Evolutionary conservation across 2,113 vertebrate species (phyloP), one percentile per base, ranked within the genome.

Genomic region (Synchiropus splendidus): DNA sequence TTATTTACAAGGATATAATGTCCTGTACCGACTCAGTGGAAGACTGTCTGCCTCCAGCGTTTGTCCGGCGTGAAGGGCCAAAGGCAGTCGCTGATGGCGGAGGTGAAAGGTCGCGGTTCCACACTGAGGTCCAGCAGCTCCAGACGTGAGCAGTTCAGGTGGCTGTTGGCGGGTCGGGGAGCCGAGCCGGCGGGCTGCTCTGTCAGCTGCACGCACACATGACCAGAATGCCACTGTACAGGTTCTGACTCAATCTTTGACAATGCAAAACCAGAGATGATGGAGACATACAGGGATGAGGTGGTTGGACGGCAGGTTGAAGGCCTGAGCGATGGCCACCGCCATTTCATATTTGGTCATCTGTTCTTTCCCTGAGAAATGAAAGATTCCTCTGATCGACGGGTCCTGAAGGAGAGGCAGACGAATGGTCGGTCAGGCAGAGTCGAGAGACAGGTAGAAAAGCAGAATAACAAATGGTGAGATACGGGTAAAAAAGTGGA

Each of bases 291-390:
- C 94, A 38, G 92, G 91, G 56, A 91, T 84, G 36, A 98, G 67
- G 59, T 98, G 94, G 49, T 82, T 86, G 75, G 86, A 90, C 31
- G 92, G 89, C 43, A 98, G 85, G 64, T 89, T 92, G 82, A 98
- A 98, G 36, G 89, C 89, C 31, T 92, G 88, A 21, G 94, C 92
- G 15, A 98, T 98, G 2, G 89, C 86, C 43, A 93, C 89, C 0
- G 89, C 89, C 72, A 98, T 98, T 70, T 98, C 90, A 48, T 92
- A 98, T 54, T 97, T 98, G 1, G 94, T 98, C 94, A 98, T 96
- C 77, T 92, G 91, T 33, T 98, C 90, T 13, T 90, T 92, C 15
- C 86, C 90, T 15, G 94, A 97, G 79, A 88, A 98, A 64, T 98
- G 94, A 66, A 92, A 98, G 9, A 87, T 83, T 52, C 94, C 94